Conservation (phyloP, 2,797 vertebrate species). For the Xenopus petersii region DNA sequence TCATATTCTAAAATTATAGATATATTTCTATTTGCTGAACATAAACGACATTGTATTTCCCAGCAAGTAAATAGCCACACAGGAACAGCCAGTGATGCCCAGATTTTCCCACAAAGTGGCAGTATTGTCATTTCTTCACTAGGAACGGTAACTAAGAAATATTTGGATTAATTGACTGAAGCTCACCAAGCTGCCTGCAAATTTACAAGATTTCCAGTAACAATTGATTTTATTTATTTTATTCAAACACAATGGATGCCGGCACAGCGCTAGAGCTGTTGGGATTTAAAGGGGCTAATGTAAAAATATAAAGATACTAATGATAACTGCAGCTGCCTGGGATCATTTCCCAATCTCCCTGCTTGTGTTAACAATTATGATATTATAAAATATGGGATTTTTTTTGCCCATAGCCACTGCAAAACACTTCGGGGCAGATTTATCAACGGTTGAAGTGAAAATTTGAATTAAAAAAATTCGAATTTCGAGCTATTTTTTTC, state of each 20-base stretch:
- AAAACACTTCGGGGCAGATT: neutral
- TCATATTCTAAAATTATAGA: too few relatives aligned
- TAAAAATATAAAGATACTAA: neutral
- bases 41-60: too few relatives aligned
- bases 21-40: neutral
- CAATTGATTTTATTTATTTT: conserved; percentile 88
- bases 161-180: conserved; percentile 79
- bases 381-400: neutral
- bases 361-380: neutral
- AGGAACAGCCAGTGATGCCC: neutral
- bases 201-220: conserved; percentile 86
- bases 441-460: too few relatives aligned
- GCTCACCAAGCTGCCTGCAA: conserved; percentile 73
- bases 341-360: neutral
- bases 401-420: neutral
- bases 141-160: conserved; percentile 57
- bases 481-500: too few relatives aligned
- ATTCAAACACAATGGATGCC: conserved; percentile 39
- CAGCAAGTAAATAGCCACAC: too few relatives aligned
- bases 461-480: too few relatives aligned
- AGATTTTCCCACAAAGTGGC: conserved; percentile 66
- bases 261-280: neutral
- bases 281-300: conserved; percentile 15
- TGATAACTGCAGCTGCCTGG: conserved; percentile 1
- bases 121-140: conserved; percentile 61